Base-by-base conservation (phyloP, 64 coral and sea anemone species). In the Pocillopora verrucosa region DNA sequence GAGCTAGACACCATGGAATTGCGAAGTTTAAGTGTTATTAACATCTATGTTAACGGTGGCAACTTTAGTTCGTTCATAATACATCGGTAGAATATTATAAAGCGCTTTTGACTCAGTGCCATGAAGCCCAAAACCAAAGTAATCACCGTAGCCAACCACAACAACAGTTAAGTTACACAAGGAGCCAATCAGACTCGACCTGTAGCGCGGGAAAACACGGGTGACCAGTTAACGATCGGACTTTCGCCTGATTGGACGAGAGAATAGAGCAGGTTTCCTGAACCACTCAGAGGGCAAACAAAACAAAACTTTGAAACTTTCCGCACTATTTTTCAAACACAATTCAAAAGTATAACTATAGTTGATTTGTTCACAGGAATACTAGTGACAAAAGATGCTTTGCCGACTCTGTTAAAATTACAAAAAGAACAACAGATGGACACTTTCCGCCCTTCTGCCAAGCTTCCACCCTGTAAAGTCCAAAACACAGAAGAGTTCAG, bases 341-440 rank as follows among this genome's bases (percentile, higher is more conserved):
- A 20, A 22, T 20, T 30, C 20, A 70, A 70, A 11, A 70, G 9
- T 24, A 10, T 24, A 70, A 70, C 22, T n/a, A 70, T 70, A 70
- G 19, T 72, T 85, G 69, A 10, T 22, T 22, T 58, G 35, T 85
- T n/a, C 10, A 72, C 64, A 85, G 82, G 41, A 58, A 56, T 30
- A 72, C 70, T 63, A 16, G 65, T n/a, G 36, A 85, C 51, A 85
- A 70, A 22, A 57, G 20, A 72, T 11, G 64, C 38, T 72, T 57
- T 85, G 62, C 82, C 82, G 38, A 85, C 12, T 26, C 61, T 85
- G 64, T 51, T 85, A 56, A 57, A 70, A 19, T 10, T 85, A 19
- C 64, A 56, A 22, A 45, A 13, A 12, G 82, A 85, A 72, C 82
- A 85, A 65, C 82, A 85, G 38, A 56, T 72, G 63, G 82, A 85